phyloP scores from a whole-genome alignment of 2,797 vertebrate genomes.

The Gymnothorax reevesii region DNA sequence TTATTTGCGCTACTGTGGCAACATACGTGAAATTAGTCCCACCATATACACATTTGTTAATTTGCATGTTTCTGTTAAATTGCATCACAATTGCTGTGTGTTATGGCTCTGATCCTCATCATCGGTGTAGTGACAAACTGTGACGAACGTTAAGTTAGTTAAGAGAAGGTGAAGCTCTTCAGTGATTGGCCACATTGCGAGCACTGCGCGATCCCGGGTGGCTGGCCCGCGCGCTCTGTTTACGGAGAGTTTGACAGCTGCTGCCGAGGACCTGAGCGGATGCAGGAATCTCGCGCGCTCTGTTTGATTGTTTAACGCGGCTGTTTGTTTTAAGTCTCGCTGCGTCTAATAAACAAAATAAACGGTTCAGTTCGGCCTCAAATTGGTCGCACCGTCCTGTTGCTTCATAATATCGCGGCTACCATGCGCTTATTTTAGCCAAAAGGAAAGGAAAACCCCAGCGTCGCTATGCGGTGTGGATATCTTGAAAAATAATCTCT shows the following conservation, averaged over 20 bases:
- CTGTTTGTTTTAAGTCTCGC: slow-evolving; percentile 14
- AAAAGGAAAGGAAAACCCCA: not conserved
- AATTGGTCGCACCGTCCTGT: not conserved
- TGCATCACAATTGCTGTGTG: no score
- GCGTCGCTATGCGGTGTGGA: not conserved
- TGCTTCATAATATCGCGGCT: not conserved
- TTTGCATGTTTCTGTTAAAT: no score
- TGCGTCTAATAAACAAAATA: slow-evolving; percentile 6
- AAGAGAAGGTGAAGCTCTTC: not conserved
- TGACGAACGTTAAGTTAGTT: not conserved
- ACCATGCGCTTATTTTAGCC: not conserved
- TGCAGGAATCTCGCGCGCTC: not conserved
- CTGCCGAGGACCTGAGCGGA: not conserved
- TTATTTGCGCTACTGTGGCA: not conserved
- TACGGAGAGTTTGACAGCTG: slow-evolving; percentile 4
- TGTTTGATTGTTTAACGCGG: slow-evolving; percentile 12
- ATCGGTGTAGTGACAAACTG: no score
- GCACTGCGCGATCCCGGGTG: not conserved
- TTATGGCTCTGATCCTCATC: no score
- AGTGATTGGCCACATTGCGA: not conserved
- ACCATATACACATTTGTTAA: no score
- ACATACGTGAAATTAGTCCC: no score
- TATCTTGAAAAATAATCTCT: not conserved
- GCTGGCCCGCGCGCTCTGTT: not conserved
- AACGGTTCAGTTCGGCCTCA: not conserved